Base-by-base conservation (phyloP, 2,113 vertebrate genomes). In the Lanius collurio region DNA sequence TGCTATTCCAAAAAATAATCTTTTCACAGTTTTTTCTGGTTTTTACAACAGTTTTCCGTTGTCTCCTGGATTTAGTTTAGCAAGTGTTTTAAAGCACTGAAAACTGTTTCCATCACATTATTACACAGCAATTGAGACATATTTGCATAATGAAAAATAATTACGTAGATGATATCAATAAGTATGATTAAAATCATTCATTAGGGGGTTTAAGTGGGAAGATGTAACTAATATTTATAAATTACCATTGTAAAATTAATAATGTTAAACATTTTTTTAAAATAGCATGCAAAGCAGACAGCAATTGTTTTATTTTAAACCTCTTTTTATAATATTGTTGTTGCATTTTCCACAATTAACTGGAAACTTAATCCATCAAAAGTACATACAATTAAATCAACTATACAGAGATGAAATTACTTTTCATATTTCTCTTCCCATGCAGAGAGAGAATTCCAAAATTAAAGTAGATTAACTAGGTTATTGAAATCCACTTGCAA, bases 81-180 rank as follows among this genome's bases (percentile, higher is more conserved):
- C 30, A 10, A 57, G 47, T 46, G 39, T 73, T 94, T 91, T 78
- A 91, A 49, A 96, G 52, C 59, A 75, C 63, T 59, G 60, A 47
- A 70, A 91, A 50, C 46, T 59, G 11, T 33, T 63, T 69, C 53
- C 46, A 15, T 81, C 31, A 6, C 28, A 19, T 65, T 92, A 53
- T 86, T 73, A 15, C 56, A 68, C 53, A 84, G 68, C 93, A 83
- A 84, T 47, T 42, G 46, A 93, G 80, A 57, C 28, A 59, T 92
- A 96, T 95, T 92, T 96, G 87, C 93, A 93, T 95, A 96, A 93
- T 96, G 91, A 97, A 95, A 97, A 97, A 94, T 95, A 96, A 95
- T 92, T 93, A 88, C 24, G 15, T 37, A 74, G 70, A 70, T 97
- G 95, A 94, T 93, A 95, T 94, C 93, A 96, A 94, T 94, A 91